These are phyloP conservation scores for Tyria jacobaeae DNA, from an alignment of 2,888 invertebrate species.

Conservation along the genomic window DNA sequence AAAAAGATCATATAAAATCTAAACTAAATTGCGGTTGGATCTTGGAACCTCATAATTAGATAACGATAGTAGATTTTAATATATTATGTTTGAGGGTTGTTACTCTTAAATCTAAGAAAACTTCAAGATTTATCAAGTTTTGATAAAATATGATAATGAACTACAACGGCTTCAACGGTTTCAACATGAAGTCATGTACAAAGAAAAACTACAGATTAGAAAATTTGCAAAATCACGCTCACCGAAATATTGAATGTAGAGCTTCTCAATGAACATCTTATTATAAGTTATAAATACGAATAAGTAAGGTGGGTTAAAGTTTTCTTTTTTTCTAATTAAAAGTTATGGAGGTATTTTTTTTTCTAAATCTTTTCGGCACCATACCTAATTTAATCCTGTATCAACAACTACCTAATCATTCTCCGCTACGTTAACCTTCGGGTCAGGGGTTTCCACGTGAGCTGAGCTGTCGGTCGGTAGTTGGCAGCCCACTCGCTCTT, in stretches of 20 bases:
- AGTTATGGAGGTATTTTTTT: neutral
- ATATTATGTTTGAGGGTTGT: no score
- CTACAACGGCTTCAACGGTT: no score
- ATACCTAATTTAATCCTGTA: conserved; percentile 35
- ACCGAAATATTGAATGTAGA: neutral
- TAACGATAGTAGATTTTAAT: no score
- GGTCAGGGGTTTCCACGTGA: conserved; percentile 55
- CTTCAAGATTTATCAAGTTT: no score
- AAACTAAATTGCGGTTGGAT: no score
- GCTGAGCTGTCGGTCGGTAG: conserved; percentile 69
- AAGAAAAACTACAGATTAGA: neutral
- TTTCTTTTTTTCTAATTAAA: neutral
- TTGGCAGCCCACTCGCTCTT: conserved; percentile 66
- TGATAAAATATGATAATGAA: no score
- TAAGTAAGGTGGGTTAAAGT: neutral
- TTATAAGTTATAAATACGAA: neutral
- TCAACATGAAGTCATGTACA: no score
- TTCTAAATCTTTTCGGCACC: conserved; percentile 16
- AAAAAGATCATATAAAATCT: neutral
- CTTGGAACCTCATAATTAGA: no score
- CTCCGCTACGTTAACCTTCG: conserved; percentile 60
- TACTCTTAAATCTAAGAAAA: no score
- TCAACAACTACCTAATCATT: conserved; percentile 56
- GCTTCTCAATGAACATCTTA: neutral
- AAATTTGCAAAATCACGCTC: neutral